A percentile compares a stretch with the other conserved stretches of the same genome.
Evolutionary conservation across 1,140 invertebrate species (phyloP).

Genomic region (Stratiolaelaps scimitus): DNA sequence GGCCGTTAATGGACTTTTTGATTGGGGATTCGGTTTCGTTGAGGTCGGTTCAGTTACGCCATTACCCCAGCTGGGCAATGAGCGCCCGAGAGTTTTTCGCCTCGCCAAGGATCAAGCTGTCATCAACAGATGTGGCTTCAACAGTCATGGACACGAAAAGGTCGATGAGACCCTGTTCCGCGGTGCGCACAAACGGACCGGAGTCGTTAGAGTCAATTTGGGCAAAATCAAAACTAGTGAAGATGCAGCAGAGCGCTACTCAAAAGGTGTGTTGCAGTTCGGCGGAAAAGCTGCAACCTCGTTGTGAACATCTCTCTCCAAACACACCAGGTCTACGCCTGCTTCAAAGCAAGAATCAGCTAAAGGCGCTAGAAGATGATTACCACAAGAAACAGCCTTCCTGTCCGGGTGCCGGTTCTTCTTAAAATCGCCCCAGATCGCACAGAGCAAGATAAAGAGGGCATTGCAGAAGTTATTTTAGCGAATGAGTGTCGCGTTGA

Average conservation of each 20-base stretch:
- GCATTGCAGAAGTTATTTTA: conserved; percentile 56
- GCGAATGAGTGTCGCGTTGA: conserved; percentile 54
- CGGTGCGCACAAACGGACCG: neutral
- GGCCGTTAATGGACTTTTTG: conserved; percentile 63
- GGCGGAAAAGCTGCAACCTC: conserved; percentile 62
- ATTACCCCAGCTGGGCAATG: conserved; percentile 75
- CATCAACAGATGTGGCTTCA: conserved; percentile 94
- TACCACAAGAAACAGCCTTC: conserved; percentile 50
- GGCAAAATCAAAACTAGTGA: conserved; percentile 81
- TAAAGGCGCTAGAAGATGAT: conserved; percentile 56
- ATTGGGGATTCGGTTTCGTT: conserved; percentile 84
- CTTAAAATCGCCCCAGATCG: conserved; percentile 91
- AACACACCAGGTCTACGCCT: conserved; percentile 83
- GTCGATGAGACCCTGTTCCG: conserved; percentile 52
- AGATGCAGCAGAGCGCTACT: conserved; percentile 66
- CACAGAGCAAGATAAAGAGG: conserved; percentile 57
- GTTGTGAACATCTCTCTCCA: conserved; percentile 82
- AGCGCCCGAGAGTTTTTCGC: conserved; percentile 79
- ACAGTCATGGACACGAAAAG: conserved; percentile 74
- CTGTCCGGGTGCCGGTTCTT: conserved; percentile 47
- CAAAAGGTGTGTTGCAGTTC: conserved; percentile 54
- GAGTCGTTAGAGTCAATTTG: conserved; percentile 68
- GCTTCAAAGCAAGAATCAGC: conserved; percentile 62
- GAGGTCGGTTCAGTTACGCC: conserved; percentile 91
- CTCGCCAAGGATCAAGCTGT: conserved; percentile 69